Conservation (phyloP, 2,888 invertebrate genomes). For the Erpobdella octoculata region DNA sequence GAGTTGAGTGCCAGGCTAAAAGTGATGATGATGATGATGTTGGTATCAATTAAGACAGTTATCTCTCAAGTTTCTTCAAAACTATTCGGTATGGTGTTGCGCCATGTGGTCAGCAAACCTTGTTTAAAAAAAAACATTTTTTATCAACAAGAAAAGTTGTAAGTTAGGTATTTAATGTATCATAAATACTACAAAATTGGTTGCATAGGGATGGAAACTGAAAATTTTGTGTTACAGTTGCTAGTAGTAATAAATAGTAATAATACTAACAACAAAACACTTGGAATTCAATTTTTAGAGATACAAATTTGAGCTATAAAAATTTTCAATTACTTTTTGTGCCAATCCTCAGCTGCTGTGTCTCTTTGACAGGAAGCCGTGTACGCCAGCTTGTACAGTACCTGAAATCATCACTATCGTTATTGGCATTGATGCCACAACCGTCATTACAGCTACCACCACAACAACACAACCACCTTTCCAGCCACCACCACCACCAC, state of each 20-base stretch:
- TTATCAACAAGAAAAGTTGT: too few species aligned
- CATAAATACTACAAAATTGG: too few species aligned
- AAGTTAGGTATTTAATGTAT: too few species aligned
- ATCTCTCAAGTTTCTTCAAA: too few species aligned
- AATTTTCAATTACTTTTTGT: slow-evolving; percentile 42
- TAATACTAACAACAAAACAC: neutral
- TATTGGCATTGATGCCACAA: neutral
- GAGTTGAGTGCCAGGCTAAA: too few species aligned
- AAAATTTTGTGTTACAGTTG: too few species aligned
- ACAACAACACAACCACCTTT: too few species aligned
- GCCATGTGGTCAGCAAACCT: slow-evolving; percentile 51
- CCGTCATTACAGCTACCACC: neutral
- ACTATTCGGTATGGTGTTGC: slow-evolving; percentile 9
- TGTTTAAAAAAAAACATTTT: slow-evolving; percentile 29
- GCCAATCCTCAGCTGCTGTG: slow-evolving; percentile 48
- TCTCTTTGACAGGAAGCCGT: slow-evolving; percentile 52
- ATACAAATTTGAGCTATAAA: neutral
- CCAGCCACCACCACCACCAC: neutral
- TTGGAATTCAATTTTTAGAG: neutral
- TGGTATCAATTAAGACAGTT: too few species aligned
- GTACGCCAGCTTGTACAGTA: slow-evolving; percentile 55
- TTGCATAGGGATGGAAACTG: too few species aligned
- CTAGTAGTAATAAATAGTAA: slow-evolving; percentile 4
- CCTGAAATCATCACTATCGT: slow-evolving; percentile 39
- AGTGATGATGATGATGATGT: too few species aligned